Evolutionary conservation across 2,797 vertebrate genomes (phyloP), one percentile per base, ranked within the genome.

Genomic region (Chiroxiphia lanceolata): DNA sequence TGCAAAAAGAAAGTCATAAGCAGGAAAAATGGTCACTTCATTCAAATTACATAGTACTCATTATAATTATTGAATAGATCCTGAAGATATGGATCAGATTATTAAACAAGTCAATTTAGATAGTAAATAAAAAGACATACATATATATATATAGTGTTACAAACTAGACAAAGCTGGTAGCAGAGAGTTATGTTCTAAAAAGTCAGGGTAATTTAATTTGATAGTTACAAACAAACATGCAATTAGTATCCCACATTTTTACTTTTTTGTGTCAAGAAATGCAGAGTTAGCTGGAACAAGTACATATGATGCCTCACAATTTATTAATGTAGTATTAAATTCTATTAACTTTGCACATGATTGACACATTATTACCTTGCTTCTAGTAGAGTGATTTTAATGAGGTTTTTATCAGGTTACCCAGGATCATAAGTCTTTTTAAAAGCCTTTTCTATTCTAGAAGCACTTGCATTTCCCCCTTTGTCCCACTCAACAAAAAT

Each of bases 361-460:
- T 90, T 91, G 79, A 15, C 85, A 80, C 8, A 68, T 79, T 84
- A 94, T 36, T 71, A 80, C 53, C 38, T 91, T 79, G 25, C 42
- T 92, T 87, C 53, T 67, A 60, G 68, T 67, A 70, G 56, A 53
- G 15, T 64, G n/a, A 89, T 80, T 92, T 95, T 95, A 80, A 77
- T 83, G 60, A 80, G 68, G 18, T 68, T 81, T 34, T 45, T 91
- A 54, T 77, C 33, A 64, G 47, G 56, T 91, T 96, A 91, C 85
- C 89, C 53, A 60, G 67, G 63, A 70, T 92, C 91, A 80, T 74
- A 90, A 89, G 48, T 91, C 48, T 87, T 69, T 85, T 47, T 68
- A 59, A 89, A 83, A 76, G 47, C 44, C 47, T 4, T 50, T 88
- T 89, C 48, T 80, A 34, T 64, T 60, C 15, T 44, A 12, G 44